Conservation (phyloP, 2,888 invertebrate genomes). For the Mesorhabditis spiculigera region DNA sequence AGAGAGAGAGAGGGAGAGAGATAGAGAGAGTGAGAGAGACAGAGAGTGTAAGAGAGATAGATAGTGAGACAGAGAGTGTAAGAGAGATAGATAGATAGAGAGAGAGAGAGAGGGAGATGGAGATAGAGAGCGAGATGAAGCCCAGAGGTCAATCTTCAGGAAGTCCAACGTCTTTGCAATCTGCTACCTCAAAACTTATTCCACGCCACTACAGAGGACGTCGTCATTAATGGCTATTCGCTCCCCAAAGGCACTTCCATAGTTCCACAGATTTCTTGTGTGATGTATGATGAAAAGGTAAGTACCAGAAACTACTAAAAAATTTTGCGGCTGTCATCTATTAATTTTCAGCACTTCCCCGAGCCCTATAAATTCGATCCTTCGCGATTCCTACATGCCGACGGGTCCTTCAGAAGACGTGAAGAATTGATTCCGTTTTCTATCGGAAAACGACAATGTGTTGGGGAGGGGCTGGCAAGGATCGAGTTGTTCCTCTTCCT, state of each 20-base stretch:
- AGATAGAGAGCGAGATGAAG: conserved; percentile 8
- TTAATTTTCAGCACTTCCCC: conserved; percentile 23
- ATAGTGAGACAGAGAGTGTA: too few species aligned
- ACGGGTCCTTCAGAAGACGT: conserved; percentile 19
- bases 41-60: too few species aligned
- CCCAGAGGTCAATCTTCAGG: too few species aligned
- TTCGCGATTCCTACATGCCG: conserved; percentile 17
- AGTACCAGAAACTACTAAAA: too few species aligned
- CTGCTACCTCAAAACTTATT: neutral
- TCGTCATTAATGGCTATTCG: neutral
- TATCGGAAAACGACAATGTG: conserved; percentile 34
- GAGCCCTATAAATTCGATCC: conserved; percentile 24
- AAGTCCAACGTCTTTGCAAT: neutral
- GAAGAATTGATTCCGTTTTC: conserved; percentile 33
- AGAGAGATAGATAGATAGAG: too few species aligned
- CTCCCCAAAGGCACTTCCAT: conserved; percentile 19
- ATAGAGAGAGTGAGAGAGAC: too few species aligned
- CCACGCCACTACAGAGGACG: neutral
- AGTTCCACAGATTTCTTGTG: conserved; percentile 28
- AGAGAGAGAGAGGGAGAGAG: too few species aligned
- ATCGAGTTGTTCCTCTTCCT: conserved; percentile 33
- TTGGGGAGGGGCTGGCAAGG: conserved; percentile 29
- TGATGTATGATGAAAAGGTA: conserved; percentile 25
- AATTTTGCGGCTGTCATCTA: too few species aligned
- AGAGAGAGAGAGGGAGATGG: too few species aligned